Evolutionary conservation across 2,113 vertebrate genomes (phyloP).

Genomic region (Todiramphus chloris): DNA sequence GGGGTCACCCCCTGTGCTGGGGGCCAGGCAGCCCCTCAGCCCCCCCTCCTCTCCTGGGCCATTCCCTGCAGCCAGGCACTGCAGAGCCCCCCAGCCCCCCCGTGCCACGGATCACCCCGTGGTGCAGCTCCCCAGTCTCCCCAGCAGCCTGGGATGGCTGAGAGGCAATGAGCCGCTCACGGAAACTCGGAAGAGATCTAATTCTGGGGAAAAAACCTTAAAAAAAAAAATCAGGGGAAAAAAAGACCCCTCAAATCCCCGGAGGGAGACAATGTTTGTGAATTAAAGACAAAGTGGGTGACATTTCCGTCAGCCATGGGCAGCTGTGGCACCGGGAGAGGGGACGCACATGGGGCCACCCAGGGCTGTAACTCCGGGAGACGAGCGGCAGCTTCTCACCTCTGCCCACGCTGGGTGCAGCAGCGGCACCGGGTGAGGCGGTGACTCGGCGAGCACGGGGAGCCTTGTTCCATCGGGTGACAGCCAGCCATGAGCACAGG

Average conservation of each 20-base stretch:
- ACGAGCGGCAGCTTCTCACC: not conserved
- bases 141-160: not conserved
- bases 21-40: not conserved
- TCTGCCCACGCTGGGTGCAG: accelerated
- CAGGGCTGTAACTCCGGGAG: not conserved
- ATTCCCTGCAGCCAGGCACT: not conserved
- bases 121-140: not conserved
- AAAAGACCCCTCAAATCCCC: not conserved
- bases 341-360: not conserved
- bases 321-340: not conserved
- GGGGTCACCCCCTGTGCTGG: not conserved
- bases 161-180: not conserved
- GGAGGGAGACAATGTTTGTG: not conserved
- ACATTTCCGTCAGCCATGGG: not conserved
- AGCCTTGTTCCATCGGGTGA: not conserved
- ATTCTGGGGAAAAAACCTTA: not conserved
- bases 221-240: not conserved
- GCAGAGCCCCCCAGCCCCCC: too few relatives aligned
- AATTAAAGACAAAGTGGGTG: not conserved
- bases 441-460: not conserved
- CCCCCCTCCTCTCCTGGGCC: accelerated
- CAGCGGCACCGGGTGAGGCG: accelerated
- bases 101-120: accelerated
- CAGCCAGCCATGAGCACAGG: not conserved
- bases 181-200: not conserved